Evolutionary conservation across 2,888 invertebrate species (phyloP).

Genomic region (Drosophila silvestris): DNA sequence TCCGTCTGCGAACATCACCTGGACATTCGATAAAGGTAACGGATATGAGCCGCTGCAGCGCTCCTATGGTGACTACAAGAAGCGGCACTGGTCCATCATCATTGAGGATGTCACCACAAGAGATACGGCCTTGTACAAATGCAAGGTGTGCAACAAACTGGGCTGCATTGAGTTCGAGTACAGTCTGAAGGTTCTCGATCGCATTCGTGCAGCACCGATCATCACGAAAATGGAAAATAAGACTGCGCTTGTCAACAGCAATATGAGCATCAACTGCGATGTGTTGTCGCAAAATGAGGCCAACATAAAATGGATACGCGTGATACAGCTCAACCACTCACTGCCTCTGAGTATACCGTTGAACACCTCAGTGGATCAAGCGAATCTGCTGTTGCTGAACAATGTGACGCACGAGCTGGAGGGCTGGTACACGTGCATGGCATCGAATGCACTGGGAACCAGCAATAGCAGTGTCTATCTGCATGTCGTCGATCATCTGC

Average conservation of each 20-base stretch:
- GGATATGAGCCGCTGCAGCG: conserved; percentile 87
- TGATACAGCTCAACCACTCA: conserved; percentile 61
- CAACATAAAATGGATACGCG: conserved; percentile 91
- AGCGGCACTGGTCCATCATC: conserved; percentile 89
- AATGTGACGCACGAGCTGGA: conserved; percentile 96
- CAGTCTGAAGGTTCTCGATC: conserved; percentile 90
- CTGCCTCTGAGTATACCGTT: conserved; percentile 39
- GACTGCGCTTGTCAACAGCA: conserved; percentile 91
- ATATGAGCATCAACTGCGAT: conserved; percentile 91
- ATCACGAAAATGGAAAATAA: conserved; percentile 93
- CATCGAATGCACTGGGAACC: conserved; percentile 94
- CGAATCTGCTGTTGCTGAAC: conserved; percentile 90
- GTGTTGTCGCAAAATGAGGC: conserved; percentile 94
- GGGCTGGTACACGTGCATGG: conserved; percentile 98
- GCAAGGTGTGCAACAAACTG: conserved; percentile 92
- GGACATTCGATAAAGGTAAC: conserved; percentile 90
- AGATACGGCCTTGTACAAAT: conserved; percentile 95
- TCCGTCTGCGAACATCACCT: conserved; percentile 93
- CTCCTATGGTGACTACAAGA: conserved; percentile 88
- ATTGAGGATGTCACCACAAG: conserved; percentile 92
- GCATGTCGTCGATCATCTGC: conserved; percentile 88
- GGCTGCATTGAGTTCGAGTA: conserved; percentile 92
- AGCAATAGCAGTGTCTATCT: conserved; percentile 93
- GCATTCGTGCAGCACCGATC: conserved; percentile 93
- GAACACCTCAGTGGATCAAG: conserved; percentile 57